Evolutionary conservation across 2,113 vertebrate species (phyloP), one percentile per base, ranked within the genome.

Genomic region (Parus major): DNA sequence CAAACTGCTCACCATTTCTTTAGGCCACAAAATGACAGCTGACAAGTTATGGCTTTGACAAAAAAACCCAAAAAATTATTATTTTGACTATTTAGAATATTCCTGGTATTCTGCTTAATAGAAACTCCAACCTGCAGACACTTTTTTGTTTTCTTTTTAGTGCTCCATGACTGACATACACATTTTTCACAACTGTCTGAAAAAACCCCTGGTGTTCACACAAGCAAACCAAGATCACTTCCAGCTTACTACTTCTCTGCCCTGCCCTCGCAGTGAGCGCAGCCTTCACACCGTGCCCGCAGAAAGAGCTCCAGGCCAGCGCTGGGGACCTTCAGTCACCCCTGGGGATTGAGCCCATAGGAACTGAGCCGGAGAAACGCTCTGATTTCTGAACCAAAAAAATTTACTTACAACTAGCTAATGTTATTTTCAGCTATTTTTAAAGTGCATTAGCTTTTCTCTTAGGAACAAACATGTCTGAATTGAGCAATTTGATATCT

Each of bases 341-440:
- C 6, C 9, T 4, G 25, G 27, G 47, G 14, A 47, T 0, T 13
- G 50, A 81, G 47, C 46, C 68, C 2, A 0, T 10, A 5, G 69
- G 41, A 31, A 21, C 59, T 7, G n/a, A 31, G 36, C 8, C 14
- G 2, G 39, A 82, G 31, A 75, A 81, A 66, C 1, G 3, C 65
- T 61, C 42, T 15, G 22, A 50, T 70, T 64, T 75, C 64, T 19
- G 22, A 66, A 44, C 29, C 29, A 29, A 68, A 60, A 36, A 12
- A 27, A 75, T 60, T 81, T 25, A 71, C 60, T 75, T 73, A 63
- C 39, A 44, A 39, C 63, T 42, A 56, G 22, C 42, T 73, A 27
- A 18, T 9, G 46, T 5, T 41, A 60, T 70, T 46, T 25, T 0
- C 0, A 82, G 84, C 47, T 22, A 22, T 9, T 47, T 71, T 90